These are phyloP conservation scores for Pteropus alecto DNA, from an alignment of 2,113 vertebrate species.

Conservation along the genomic window DNA sequence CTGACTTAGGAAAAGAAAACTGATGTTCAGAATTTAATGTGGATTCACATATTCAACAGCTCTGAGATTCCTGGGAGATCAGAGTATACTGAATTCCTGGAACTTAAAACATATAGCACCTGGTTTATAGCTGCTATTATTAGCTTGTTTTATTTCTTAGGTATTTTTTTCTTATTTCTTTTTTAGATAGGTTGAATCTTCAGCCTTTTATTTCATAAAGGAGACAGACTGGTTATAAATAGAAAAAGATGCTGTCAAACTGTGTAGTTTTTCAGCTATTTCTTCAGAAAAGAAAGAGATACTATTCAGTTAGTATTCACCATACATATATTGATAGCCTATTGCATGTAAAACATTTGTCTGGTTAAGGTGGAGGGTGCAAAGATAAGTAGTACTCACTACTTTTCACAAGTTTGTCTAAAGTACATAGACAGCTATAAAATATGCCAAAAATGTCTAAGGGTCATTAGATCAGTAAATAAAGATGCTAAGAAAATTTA, in stretches of 20 bases:
- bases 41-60: not conserved
- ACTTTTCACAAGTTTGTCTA: not conserved
- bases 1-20: not conserved
- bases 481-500: not conserved
- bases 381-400: not conserved
- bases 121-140: slow-evolving; percentile 22
- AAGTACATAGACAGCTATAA: not conserved
- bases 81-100: slow-evolving; percentile 25
- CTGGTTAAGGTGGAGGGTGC: not conserved
- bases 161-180: not conserved
- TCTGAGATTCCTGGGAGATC: slow-evolving; percentile 6
- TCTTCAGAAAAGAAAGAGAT: not conserved
- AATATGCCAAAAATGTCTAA: not conserved
- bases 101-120: slow-evolving; percentile 19
- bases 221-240: slow-evolving; percentile 7
- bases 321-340: not conserved
- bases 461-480: not conserved
- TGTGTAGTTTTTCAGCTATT: not conserved
- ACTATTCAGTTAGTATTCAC: not conserved
- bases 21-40: not conserved
- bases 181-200: slow-evolving; percentile 38
- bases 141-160: not conserved
- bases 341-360: not conserved
- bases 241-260: not conserved
- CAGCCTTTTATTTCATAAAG: not conserved